Evolutionary conservation across 2,888 invertebrate genomes (phyloP).

Genomic region (Pilophorus perplexus): DNA sequence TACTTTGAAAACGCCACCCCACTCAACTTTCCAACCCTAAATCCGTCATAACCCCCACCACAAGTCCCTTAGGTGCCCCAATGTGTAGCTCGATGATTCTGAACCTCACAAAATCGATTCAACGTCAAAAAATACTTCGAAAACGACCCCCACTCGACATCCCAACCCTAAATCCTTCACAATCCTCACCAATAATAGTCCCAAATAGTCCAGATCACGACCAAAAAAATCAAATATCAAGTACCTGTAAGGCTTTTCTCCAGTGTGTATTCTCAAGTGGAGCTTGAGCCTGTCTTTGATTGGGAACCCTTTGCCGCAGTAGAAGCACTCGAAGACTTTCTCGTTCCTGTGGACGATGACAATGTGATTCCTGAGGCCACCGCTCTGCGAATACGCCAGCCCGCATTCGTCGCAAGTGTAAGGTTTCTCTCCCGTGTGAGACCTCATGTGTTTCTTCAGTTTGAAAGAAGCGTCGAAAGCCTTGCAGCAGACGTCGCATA

Average conservation of each 20-base stretch:
- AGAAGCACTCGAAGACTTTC: constrained; percentile 63
- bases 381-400: constrained; percentile 63
- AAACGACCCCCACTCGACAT: no score
- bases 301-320: constrained; percentile 73
- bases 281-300: constrained; percentile 70
- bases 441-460: constrained; percentile 64
- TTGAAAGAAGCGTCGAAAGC: constrained; percentile 64
- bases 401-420: constrained; percentile 63
- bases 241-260: constrained; percentile 64
- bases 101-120: no score
- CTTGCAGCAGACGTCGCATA: constrained; percentile 65
- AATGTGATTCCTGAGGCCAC: constrained; percentile 65
- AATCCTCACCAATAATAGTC: no score
- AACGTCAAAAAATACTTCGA: no score
- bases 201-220: no score
- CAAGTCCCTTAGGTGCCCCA: no score
- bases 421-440: constrained; percentile 65
- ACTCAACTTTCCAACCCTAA: no score
- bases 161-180: no score
- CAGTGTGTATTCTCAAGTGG: constrained; percentile 72
- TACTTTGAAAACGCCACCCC: no score
- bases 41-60: no score
- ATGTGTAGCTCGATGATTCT: no score
- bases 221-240: no score
- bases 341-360: constrained; percentile 57